Evolutionary conservation across 1,140 invertebrate genomes (phyloP).

Genomic region (Drosophila bocqueti): DNA sequence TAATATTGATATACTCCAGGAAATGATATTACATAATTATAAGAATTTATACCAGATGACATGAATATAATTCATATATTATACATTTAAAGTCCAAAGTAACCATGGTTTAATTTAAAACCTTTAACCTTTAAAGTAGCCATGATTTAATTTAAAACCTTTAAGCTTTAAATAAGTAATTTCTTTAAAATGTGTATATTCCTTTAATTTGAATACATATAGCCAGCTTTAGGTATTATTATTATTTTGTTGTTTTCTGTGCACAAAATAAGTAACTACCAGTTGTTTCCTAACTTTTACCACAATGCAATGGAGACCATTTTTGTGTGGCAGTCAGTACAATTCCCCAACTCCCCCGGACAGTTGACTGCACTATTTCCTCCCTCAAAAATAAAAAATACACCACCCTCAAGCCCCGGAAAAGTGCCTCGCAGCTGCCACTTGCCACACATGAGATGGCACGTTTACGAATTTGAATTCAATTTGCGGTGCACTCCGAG

Average conservation of each 20-base stretch:
- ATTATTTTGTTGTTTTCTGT: neutral
- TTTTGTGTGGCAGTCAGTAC: conserved; percentile 27
- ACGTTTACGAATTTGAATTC: conserved; percentile 77
- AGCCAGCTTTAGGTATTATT: neutral
- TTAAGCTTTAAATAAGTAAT: neutral
- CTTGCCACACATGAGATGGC: conserved; percentile 59
- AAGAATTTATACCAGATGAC: neutral
- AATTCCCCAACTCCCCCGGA: conserved; percentile 36
- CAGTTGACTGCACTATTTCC: conserved; percentile 24
- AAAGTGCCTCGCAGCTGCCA: conserved; percentile 15
- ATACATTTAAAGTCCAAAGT: too few relatives aligned
- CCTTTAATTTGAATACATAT: neutral
- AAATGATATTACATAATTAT: neutral
- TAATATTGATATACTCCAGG: neutral
- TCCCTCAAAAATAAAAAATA: conserved; percentile 2
- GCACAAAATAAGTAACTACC: neutral
- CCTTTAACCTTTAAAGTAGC: too few relatives aligned
- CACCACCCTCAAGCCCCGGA: neutral
- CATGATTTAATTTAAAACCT: neutral
- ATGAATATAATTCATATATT: too few relatives aligned
- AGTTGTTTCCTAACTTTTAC: conserved; percentile 26
- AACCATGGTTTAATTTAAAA: too few relatives aligned
- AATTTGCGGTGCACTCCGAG: conserved; percentile 65
- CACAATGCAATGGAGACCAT: conserved; percentile 49
- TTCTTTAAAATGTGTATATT: neutral